A percentile compares a stretch with the other conserved stretches of the same genome.
Conservation (phyloP, 1,140 invertebrate species). For the Lucilia sericata region DNA sequence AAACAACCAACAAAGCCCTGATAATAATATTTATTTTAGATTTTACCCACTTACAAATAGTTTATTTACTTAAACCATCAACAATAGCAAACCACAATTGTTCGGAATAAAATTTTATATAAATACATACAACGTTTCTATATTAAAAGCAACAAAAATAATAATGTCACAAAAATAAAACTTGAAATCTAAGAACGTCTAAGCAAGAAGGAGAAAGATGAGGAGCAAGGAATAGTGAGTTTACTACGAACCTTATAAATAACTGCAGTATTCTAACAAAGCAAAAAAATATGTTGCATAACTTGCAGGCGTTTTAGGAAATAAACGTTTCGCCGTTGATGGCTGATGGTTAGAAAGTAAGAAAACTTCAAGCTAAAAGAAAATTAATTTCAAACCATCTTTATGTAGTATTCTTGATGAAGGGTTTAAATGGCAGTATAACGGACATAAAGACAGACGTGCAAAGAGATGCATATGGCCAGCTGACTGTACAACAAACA, state of each 20-base stretch:
- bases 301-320: constrained; percentile 27
- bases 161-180: neutral
- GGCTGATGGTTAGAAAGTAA: neutral
- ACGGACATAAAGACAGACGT: neutral
- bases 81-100: constrained; percentile 3
- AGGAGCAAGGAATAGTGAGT: neutral
- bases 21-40: constrained; percentile 13
- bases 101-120: neutral
- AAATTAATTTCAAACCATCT: constrained; percentile 28
- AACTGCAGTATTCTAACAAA: neutral
- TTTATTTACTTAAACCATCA: constrained; percentile 23
- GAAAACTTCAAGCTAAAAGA: neutral
- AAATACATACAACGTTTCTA: too few relatives aligned
- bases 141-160: neutral
- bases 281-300: constrained; percentile 18
- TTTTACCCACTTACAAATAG: constrained; percentile 19
- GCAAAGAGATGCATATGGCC: too few relatives aligned
- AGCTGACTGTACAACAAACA: neutral
- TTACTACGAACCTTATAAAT: neutral
- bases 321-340: neutral
- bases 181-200: neutral
- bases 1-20: neutral
- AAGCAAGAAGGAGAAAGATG: neutral
- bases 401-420: too few relatives aligned
- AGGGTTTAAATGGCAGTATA: neutral